Conservation (phyloP, 2,797 vertebrate species). For the Hybognathus amarus region DNA sequence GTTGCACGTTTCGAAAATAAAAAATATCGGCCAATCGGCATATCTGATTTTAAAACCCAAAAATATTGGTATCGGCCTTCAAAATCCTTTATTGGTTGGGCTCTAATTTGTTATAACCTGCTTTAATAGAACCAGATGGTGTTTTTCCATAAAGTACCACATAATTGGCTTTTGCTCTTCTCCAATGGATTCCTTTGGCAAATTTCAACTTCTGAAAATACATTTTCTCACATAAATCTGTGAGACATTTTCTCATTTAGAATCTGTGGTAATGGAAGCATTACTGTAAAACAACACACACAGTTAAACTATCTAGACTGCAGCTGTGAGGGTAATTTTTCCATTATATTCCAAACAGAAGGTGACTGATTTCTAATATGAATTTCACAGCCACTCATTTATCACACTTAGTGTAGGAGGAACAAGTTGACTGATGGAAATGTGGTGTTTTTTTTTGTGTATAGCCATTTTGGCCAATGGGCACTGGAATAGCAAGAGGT, state of each 20-base stretch:
- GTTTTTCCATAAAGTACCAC: background rate
- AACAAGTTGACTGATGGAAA: background rate
- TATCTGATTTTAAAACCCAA: too few relatives aligned
- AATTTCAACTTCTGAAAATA: slow-evolving; percentile 1
- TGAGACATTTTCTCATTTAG: background rate
- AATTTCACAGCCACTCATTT: background rate
- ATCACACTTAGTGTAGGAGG: background rate
- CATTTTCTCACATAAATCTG: slow-evolving; percentile 34
- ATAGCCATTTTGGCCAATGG: slow-evolving; percentile 99
- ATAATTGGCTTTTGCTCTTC: background rate
- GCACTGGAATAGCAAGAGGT: slow-evolving; percentile 96
- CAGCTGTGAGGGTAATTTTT: background rate
- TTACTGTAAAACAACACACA: slow-evolving; percentile 5
- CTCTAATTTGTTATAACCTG: slow-evolving; percentile 1
- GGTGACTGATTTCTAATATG: background rate
- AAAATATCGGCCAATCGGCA: too few relatives aligned
- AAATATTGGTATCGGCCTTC: too few relatives aligned
- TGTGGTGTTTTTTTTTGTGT: slow-evolving; percentile 7
- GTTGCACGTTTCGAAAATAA: too few relatives aligned
- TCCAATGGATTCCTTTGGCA: background rate
- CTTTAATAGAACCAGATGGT: slow-evolving; percentile 9
- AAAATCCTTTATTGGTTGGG: too few relatives aligned
- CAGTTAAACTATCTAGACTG: background rate
- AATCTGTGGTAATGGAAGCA: background rate
- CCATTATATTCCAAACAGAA: background rate